Percentiles rank a stretch among this genome's conserved stretches.
phyloP scores from a whole-genome alignment of 2,797 vertebrate genomes.

The Bucorvus abyssinicus region DNA sequence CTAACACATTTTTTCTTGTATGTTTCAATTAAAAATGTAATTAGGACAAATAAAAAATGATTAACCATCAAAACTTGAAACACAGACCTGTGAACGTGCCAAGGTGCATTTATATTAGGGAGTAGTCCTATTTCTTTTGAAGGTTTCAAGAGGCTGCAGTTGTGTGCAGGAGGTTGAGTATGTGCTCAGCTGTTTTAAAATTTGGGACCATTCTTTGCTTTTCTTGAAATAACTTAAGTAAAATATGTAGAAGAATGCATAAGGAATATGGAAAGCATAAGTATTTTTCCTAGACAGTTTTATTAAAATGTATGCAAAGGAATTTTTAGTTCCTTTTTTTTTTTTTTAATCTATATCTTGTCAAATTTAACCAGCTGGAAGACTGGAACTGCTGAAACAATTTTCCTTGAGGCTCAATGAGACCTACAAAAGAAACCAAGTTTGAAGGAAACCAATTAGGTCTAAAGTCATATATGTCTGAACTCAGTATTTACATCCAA shows the following conservation, averaged over 20 bases:
- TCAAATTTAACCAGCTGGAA: not conserved
- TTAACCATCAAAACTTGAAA: slow-evolving; percentile 2
- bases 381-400: not conserved
- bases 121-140: not conserved
- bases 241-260: not conserved
- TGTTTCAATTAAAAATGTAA: slow-evolving; percentile 58
- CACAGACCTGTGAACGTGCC: not conserved
- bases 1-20: not conserved
- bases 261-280: not conserved
- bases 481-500: not conserved
- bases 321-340: not conserved
- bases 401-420: not conserved
- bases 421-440: not conserved
- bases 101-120: not conserved
- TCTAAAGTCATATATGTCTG: not conserved
- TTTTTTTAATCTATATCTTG: not conserved
- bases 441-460: not conserved
- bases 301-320: not conserved
- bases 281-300: not conserved
- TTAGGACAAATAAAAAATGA: slow-evolving; percentile 32
- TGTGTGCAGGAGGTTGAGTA: not conserved
- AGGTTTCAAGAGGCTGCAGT: not conserved
- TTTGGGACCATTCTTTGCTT: not conserved
- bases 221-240: not conserved
- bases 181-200: not conserved